These are phyloP conservation scores for Cephus pygmeus DNA, from an alignment of 2,888 invertebrate species.

Conservation along the genomic window DNA sequence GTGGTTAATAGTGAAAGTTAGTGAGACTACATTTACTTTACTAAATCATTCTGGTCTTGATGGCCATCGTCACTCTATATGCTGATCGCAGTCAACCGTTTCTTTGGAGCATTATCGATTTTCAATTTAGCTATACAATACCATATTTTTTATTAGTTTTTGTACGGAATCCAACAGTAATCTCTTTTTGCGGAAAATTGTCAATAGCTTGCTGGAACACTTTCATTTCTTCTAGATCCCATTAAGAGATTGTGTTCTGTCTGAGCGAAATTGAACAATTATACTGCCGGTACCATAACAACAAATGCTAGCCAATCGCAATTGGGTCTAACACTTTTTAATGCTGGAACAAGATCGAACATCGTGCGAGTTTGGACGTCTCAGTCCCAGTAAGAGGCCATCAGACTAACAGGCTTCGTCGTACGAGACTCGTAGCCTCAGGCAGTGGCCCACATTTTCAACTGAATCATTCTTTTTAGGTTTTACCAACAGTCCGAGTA, in stretches of 20 bases:
- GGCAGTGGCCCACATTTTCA: constrained; percentile 7
- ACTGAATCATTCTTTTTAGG: constrained; percentile 13
- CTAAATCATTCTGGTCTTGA: constrained; percentile 24
- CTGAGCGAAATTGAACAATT: neutral
- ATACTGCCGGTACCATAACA: neutral
- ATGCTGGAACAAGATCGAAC: neutral
- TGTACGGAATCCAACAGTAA: neutral
- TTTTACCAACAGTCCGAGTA: constrained; percentile 2
- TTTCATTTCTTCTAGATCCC: neutral
- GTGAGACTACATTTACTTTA: constrained; percentile 31
- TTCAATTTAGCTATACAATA: neutral
- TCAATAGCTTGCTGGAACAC: neutral
- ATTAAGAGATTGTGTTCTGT: neutral
- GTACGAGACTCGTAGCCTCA: constrained; percentile 5
- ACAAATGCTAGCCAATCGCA: neutral
- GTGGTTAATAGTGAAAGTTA: constrained; percentile 51
- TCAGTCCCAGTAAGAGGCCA: neutral
- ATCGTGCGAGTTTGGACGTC: neutral
- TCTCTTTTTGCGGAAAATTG: neutral
- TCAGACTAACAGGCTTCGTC: neutral
- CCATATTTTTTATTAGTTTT: neutral
- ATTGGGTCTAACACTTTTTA: neutral
- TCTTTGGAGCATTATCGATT: neutral
- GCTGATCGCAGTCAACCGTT: neutral
- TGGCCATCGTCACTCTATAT: neutral